Evolutionary conservation across 1,140 invertebrate species (phyloP), one percentile per base, ranked within the genome.

Genomic region (Periplaneta americana): DNA sequence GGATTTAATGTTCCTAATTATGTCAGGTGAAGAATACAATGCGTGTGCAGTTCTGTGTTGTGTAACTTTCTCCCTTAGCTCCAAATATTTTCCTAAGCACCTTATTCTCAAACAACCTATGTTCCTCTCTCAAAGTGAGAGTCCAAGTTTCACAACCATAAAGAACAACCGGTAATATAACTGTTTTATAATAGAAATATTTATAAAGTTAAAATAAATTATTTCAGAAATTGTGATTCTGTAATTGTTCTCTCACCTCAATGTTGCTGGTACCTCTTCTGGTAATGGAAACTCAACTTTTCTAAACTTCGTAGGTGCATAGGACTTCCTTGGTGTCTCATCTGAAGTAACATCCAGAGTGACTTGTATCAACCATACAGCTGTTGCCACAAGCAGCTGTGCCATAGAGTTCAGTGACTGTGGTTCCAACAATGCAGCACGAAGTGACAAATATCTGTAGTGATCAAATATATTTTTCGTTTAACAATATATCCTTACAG

Each of bases 301-400:
- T 83, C 90, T 86, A 81, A 91, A 88, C 81, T 88, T 88, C 48
- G 88, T 86, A 11, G 93, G 93, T 18, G 91, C 90, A 85, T 91
- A 94, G 82, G 85, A 88, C 10, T 48, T 85, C 85, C 48, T 84
- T 83, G 28, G 83, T 82, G 75, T 84, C 83, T 31, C 34, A 79
- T 84, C 83, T 0, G 86, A 83, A 33, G 89, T 84, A 31, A 90
- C 83, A 66, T 92, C 86, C 8, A 92, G 85, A 4, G 95, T 93
- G 15, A 97, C 90, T 87, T 98, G 95, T 39, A 93, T 92, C 28
- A 98, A 87, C 96, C 96, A 99, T 77, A 93, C 93, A 74, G 95
- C 93, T 1, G 96, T 95, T 6, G 94, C 92, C 32, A 96, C 92
- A 84, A 95, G 93, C 84, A 98, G 95, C 83, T 94, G 92, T 78